Conservation (phyloP, 2,797 vertebrate species). For the Falco berigora region DNA sequence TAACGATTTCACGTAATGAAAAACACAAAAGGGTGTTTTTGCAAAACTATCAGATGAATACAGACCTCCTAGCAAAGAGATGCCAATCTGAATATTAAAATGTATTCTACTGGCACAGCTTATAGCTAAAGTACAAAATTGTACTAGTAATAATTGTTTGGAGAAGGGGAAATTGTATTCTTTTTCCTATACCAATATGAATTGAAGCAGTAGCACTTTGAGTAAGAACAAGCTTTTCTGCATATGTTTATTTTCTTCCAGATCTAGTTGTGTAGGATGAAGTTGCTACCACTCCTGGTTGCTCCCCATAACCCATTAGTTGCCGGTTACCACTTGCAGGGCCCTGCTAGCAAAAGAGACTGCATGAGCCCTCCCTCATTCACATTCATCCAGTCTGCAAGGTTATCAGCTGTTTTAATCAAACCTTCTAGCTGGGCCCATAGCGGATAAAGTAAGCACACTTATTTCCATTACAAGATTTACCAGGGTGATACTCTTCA, state of each 20-base stretch:
- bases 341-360: neutral
- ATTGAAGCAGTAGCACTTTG: neutral
- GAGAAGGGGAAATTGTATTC: neutral
- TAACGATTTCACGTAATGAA: neutral
- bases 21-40: neutral
- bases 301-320: neutral
- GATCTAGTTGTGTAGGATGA: neutral
- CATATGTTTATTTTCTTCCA: neutral
- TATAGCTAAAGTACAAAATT: neutral
- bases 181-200: neutral
- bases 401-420: neutral
- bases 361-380: neutral
- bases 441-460: neutral
- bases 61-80: neutral
- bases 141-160: neutral
- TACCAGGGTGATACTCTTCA: neutral
- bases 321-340: neutral
- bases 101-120: neutral
- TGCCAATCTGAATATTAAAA: neutral
- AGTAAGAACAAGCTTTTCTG: neutral
- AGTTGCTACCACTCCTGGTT: neutral
- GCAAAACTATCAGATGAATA: neutral
- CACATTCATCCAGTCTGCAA: neutral
- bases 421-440: neutral
- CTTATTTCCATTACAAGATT: neutral